Conservation (phyloP, 2,888 invertebrate genomes). For the Perizoma affinitatum region DNA sequence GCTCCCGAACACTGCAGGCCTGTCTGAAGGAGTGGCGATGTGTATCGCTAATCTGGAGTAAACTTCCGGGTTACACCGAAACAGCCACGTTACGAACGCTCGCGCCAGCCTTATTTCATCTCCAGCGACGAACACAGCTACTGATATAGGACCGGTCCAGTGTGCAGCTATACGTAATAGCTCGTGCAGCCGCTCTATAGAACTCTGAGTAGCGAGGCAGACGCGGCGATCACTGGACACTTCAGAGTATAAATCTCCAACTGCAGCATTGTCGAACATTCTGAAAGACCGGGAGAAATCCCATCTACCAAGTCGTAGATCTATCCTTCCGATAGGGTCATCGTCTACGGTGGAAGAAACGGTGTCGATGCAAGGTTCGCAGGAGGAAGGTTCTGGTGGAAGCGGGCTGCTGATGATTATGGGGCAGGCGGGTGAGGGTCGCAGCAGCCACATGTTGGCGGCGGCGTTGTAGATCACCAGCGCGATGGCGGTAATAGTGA, state of each 20-base stretch:
- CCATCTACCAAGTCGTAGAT: slow-evolving; percentile 89
- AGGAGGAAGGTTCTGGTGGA: slow-evolving; percentile 58
- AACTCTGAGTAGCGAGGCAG: slow-evolving; percentile 93
- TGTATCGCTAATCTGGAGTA: slow-evolving; percentile 91
- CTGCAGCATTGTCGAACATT: slow-evolving; percentile 88
- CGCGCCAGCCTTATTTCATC: slow-evolving; percentile 90
- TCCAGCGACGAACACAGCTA: slow-evolving; percentile 91
- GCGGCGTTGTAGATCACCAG: slow-evolving; percentile 84
- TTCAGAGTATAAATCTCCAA: slow-evolving; percentile 87
- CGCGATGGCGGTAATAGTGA: slow-evolving; percentile 85
- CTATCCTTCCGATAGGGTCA: slow-evolving; percentile 82
- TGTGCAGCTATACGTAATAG: slow-evolving; percentile 91
- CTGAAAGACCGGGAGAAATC: slow-evolving; percentile 88
- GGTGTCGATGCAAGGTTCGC: slow-evolving; percentile 69
- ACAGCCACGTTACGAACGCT: slow-evolving; percentile 89
- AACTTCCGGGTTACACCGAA: slow-evolving; percentile 89
- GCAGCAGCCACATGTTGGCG: slow-evolving; percentile 72
- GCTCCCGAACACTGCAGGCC: slow-evolving; percentile 85
- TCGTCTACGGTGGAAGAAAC: slow-evolving; percentile 62
- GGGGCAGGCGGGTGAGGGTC: slow-evolving; percentile 59
- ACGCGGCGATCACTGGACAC: slow-evolving; percentile 85
- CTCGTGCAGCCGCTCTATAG: slow-evolving; percentile 91
- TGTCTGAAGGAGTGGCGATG: slow-evolving; percentile 87
- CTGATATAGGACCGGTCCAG: slow-evolving; percentile 94
- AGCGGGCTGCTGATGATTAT: slow-evolving; percentile 46